Base-by-base conservation (phyloP, 2,888 invertebrate genomes). In the Plebejus anna region DNA sequence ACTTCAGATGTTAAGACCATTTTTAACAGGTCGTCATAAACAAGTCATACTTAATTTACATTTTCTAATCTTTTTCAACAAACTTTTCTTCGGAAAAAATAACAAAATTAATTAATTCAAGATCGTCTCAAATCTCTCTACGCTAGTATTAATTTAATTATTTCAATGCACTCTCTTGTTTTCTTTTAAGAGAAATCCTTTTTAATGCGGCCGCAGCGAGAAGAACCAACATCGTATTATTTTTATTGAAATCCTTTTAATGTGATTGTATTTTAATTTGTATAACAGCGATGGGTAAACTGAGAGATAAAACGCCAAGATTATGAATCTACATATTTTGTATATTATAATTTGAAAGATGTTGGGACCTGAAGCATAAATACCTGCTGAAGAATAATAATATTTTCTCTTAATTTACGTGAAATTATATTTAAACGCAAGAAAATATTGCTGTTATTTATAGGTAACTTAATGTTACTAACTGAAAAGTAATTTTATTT, bases 181-280 rank as follows among this genome's bases (percentile, higher is more conserved):
- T 38, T 42, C 3, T 42, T 42, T 70, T 0, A 16, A 70, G 22
- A 22, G 38, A 71, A 38, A 71, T n/a, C 9, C 42, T 42, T 71
- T 38, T 42, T 22, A 71, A 42, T 42, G 71, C 38, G 28, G 22
- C 42, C 71, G 28, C n/a, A 71, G 42, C 38, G 38, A 71, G n/a
- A 71, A 71, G 5, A 38, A 71, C 42, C n/a, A 42, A 71, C 22
- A 42, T 71, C 22, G 42, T n/a, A 71, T 71, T n/a, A 42, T 71
- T 72, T 42, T 72, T 72, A 72, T 72, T 11, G 22, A 72, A 72
- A 72, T 71, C 42, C 72, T 72, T 47, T 72, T 72, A 72, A 72
- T 72, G 72, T 72, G 47, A 72, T 72, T 72, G 72, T 72, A 22
- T 47, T 72, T 42, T 47, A 47, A 72, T 72, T 72, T 47, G 42